Conservation (phyloP, 2,113 vertebrate genomes). For the Cryptoleucopteryx plumbea region DNA sequence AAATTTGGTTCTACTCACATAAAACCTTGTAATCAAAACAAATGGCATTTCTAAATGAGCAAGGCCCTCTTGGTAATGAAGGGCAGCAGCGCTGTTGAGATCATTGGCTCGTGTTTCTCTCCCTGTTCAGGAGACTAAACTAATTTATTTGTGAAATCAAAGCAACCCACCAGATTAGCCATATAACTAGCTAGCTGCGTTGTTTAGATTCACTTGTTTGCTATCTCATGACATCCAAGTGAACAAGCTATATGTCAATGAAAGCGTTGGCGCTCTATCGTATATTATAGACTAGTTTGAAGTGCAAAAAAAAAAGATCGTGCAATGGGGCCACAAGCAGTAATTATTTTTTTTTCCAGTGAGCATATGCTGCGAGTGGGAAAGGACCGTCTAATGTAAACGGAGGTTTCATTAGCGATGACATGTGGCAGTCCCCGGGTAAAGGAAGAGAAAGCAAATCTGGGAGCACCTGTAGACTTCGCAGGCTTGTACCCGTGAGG, state of each 20-base stretch:
- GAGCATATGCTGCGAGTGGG: conserved; percentile 61
- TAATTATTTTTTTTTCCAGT: conserved; percentile 6
- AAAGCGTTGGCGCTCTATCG: conserved; percentile 59
- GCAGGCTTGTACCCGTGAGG: neutral
- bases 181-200: conserved; percentile 37
- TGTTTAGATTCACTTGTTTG: conserved; percentile 62
- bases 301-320: conserved; percentile 49
- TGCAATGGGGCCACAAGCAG: conserved; percentile 49
- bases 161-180: conserved; percentile 60
- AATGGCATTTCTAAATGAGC: conserved; percentile 33
- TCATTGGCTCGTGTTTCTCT: conserved; percentile 5
- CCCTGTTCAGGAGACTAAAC: conserved; percentile 15
- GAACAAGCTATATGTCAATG: conserved; percentile 67
- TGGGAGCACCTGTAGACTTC: neutral
- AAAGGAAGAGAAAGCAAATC: conserved; percentile 17
- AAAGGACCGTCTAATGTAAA: conserved; percentile 40
- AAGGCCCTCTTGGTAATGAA: neutral
- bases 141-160: conserved; percentile 64
- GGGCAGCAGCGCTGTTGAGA: conserved; percentile 17
- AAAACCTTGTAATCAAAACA: conserved; percentile 33
- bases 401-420: conserved; percentile 55
- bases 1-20: neutral
- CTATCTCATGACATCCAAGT: conserved; percentile 65
- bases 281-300: conserved; percentile 53
- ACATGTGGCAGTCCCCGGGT: neutral